A percentile compares a stretch with the other conserved stretches of the same genome.
phyloP scores from a whole-genome alignment of 1,140 invertebrate species.

The Phthorimaea operculella region DNA sequence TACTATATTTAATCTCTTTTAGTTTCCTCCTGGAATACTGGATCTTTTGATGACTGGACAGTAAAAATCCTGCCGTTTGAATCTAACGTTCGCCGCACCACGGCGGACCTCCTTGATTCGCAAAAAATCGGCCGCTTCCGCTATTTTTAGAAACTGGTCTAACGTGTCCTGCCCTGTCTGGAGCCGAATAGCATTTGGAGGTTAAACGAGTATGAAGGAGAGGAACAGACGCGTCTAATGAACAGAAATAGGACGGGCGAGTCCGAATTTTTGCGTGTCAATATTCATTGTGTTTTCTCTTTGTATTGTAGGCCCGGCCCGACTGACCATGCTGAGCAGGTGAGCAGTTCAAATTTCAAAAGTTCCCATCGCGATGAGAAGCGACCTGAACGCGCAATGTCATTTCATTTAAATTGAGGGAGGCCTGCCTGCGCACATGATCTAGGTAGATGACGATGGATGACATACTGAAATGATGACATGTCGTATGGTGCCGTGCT shows the following conservation, averaged over 20 bases:
- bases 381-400: too few relatives aligned
- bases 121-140: slow-evolving; percentile 48
- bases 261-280: slow-evolving; percentile 52
- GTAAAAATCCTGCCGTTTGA: too few relatives aligned
- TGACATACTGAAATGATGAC: too few relatives aligned
- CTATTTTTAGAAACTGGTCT: slow-evolving; percentile 64
- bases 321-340: background rate
- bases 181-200: slow-evolving; percentile 60
- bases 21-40: too few relatives aligned
- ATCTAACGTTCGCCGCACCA: background rate
- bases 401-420: too few relatives aligned
- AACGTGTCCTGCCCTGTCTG: slow-evolving; percentile 50
- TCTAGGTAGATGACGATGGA: too few relatives aligned
- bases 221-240: slow-evolving; percentile 34
- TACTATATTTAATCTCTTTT: too few relatives aligned
- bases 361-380: too few relatives aligned
- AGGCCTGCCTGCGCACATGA: too few relatives aligned
- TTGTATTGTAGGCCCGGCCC: slow-evolving; percentile 19
- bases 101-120: slow-evolving; percentile 31
- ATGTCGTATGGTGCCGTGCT: too few relatives aligned
- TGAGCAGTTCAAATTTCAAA: too few relatives aligned
- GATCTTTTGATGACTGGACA: too few relatives aligned
- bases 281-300: slow-evolving; percentile 37
- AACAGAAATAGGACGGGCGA: slow-evolving; percentile 43
- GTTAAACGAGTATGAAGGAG: slow-evolving; percentile 57